A percentile compares a stretch with the other conserved stretches of the same genome.
Evolutionary conservation across 1,140 invertebrate genomes (phyloP).

Genomic region (Himalopsyche phryganea): DNA sequence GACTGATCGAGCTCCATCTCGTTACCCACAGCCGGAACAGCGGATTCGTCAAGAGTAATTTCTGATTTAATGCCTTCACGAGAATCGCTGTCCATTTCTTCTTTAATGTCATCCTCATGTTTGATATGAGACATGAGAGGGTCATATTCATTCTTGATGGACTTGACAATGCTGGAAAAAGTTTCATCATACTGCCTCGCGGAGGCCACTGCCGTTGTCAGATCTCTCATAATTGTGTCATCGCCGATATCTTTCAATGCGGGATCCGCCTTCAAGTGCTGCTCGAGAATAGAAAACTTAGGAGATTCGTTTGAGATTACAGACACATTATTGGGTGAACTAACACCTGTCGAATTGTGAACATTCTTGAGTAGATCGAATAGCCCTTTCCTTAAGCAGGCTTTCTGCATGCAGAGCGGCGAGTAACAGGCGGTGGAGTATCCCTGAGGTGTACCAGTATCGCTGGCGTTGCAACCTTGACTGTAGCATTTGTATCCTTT

Average conservation of each 20-base stretch:
- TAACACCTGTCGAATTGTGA: conserved; percentile 42
- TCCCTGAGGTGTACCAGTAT: conserved; percentile 51
- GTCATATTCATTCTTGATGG: conserved; percentile 27
- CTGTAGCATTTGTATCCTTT: conserved; percentile 70
- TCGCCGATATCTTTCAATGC: conserved; percentile 40
- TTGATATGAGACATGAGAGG: conserved; percentile 33
- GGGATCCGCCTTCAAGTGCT: conserved; percentile 45
- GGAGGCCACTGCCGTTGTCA: conserved; percentile 56
- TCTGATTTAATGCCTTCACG: conserved; percentile 41
- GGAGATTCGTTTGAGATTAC: conserved; percentile 41
- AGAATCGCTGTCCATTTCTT: conserved; percentile 20
- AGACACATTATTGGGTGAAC: conserved; percentile 25
- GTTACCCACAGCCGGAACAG: conserved; percentile 50
- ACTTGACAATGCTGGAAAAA: conserved; percentile 39
- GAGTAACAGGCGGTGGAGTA: conserved; percentile 69
- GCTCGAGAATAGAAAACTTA: conserved; percentile 50
- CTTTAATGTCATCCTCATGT: conserved; percentile 20
- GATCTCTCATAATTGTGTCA: conserved; percentile 58
- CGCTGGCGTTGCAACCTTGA: conserved; percentile 62
- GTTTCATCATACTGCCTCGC: conserved; percentile 53
- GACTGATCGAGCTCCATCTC: conserved; percentile 53
- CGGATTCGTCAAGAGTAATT: conserved; percentile 47
- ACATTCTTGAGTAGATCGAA: conserved; percentile 63
- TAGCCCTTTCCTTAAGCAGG: conserved; percentile 64
- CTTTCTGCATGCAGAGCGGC: conserved; percentile 69